phyloP scores from a whole-genome alignment of 2,888 invertebrate genomes.

The Brachyptera risi region DNA sequence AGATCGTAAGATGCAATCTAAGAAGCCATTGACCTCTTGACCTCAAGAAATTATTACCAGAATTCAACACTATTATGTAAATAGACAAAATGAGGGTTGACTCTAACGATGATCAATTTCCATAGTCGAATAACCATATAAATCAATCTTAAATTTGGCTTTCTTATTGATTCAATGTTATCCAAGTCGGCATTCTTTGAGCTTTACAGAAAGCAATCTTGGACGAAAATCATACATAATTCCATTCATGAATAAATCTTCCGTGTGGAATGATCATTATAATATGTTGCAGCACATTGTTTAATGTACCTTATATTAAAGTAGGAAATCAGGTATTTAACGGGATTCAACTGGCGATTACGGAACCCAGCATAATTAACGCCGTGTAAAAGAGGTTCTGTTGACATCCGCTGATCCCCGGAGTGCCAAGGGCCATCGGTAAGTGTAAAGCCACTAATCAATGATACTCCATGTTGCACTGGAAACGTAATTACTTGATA shows the following conservation, averaged over 20 bases:
- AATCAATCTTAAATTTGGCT: slow-evolving; percentile 10
- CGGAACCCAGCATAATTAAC: no score
- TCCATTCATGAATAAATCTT: background rate
- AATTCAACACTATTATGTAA: slow-evolving; percentile 2
- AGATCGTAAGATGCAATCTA: no score
- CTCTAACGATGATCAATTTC: slow-evolving; percentile 12
- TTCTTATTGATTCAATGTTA: slow-evolving; percentile 4
- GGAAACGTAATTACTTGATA: no score
- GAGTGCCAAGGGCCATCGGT: no score
- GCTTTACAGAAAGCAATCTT: background rate
- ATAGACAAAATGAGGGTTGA: no score
- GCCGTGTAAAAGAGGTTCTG: no score
- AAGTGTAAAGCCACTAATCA: no score
- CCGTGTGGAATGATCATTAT: background rate
- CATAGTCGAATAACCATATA: slow-evolving; percentile 6
- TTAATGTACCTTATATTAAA: background rate
- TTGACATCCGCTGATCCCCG: background rate
- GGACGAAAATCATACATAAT: slow-evolving; percentile 1
- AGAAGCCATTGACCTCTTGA: slow-evolving; percentile 10
- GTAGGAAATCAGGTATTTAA: no score
- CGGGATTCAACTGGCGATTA: no score
- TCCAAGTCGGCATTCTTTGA: background rate
- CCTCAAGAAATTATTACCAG: slow-evolving; percentile 17
- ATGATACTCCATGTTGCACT: no score
- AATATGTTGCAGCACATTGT: background rate